Conservation (phyloP, 2,797 vertebrate species). For the Cirrhinus molitorella region DNA sequence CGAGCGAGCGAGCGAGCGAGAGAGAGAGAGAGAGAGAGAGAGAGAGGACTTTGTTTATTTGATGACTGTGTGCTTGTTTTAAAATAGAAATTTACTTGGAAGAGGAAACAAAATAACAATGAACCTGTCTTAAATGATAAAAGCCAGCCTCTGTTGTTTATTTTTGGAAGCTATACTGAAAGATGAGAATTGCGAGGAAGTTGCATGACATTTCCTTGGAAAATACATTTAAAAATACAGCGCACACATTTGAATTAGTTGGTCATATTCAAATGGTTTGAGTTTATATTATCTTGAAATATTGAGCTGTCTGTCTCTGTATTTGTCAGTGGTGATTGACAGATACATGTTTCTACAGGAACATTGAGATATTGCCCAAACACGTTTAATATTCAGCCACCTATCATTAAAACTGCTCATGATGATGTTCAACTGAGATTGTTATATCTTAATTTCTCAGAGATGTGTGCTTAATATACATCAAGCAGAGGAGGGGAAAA, state of each 20-base stretch:
- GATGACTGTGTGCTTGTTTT: background rate
- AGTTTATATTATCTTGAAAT: background rate
- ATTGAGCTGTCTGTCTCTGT: background rate
- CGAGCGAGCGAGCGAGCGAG: background rate
- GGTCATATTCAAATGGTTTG: background rate
- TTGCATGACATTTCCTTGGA: background rate
- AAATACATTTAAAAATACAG: background rate
- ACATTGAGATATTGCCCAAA: background rate
- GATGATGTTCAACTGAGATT: background rate
- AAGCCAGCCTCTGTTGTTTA: background rate
- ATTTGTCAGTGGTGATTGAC: background rate
- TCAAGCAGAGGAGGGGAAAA: background rate
- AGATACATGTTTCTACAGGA: background rate
- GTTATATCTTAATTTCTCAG: background rate
- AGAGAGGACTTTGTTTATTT: background rate
- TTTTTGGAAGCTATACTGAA: background rate
- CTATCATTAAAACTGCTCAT: background rate
- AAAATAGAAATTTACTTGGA: background rate
- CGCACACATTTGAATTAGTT: background rate
- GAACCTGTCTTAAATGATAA: background rate
- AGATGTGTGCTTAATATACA: background rate
- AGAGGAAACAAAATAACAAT: background rate
- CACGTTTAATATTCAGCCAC: background rate
- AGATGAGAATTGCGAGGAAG: background rate
- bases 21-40: background rate